phyloP scores from a whole-genome alignment of 2,888 invertebrate genomes.

The Pseudoips prasinana region DNA sequence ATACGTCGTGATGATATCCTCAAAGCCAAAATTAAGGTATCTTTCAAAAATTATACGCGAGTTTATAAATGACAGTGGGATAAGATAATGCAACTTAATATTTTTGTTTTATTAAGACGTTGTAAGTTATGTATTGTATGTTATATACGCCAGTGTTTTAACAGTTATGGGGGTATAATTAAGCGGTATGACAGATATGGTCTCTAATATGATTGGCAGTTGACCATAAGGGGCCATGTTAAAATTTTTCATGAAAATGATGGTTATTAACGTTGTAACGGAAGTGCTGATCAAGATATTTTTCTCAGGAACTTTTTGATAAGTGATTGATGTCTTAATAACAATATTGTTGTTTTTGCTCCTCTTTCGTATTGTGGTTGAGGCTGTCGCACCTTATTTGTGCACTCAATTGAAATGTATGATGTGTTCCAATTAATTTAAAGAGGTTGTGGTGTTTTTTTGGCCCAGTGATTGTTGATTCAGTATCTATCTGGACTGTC shows the following conservation, averaged over 20 bases:
- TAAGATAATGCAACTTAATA: conserved; percentile 28
- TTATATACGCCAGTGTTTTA: conserved; percentile 41
- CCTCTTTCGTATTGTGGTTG: conserved; percentile 18
- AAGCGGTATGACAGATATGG: conserved; percentile 45
- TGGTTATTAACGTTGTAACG: conserved; percentile 35
- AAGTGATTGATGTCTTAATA: conserved; percentile 43
- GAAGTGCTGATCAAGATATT: conserved; percentile 23
- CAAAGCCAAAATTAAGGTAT: conserved; percentile 29
- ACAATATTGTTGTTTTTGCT: conserved; percentile 26
- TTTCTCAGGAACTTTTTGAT: conserved; percentile 18
- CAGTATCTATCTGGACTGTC: not conserved
- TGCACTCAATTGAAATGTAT: conserved; percentile 19
- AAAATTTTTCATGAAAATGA: conserved; percentile 46
- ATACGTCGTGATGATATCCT: conserved; percentile 46
- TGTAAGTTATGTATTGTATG: conserved; percentile 42
- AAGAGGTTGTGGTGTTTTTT: not conserved
- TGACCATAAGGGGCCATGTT: conserved; percentile 26
- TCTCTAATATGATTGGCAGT: conserved; percentile 56
- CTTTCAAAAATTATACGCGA: conserved; percentile 36
- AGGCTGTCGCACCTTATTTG: conserved; percentile 14
- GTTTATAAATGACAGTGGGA: conserved; percentile 34
- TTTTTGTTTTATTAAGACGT: conserved; percentile 62
- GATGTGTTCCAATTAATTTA: conserved; percentile 12
- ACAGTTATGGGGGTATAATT: conserved; percentile 49
- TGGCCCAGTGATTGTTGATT: not conserved